These are phyloP conservation scores for Mesoligia furuncula DNA, from an alignment of 2,888 invertebrate genomes.

Conservation along the genomic window DNA sequence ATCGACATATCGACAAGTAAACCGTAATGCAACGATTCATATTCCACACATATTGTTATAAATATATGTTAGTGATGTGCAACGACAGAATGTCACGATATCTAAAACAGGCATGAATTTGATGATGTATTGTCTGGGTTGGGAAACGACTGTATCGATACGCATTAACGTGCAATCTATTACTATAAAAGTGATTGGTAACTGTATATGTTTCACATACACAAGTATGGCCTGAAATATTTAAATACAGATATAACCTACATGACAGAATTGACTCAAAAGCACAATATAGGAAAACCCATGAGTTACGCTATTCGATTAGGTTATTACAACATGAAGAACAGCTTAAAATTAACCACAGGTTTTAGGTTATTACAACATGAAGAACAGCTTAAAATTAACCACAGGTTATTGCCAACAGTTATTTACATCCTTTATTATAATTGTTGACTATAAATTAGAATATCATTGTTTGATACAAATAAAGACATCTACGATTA, in stretches of 20 bases:
- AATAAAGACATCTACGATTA: slow-evolving; percentile 40
- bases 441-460: slow-evolving; percentile 29
- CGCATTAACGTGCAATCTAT: slow-evolving; percentile 49
- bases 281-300: slow-evolving; percentile 51
- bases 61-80: slow-evolving; percentile 30
- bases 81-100: slow-evolving; percentile 12
- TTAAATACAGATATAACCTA: slow-evolving; percentile 46
- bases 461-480: slow-evolving; percentile 31
- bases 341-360: slow-evolving; percentile 40
- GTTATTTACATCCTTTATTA: slow-evolving; percentile 30
- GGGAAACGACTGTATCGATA: slow-evolving; percentile 33
- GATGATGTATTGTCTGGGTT: slow-evolving; percentile 22
- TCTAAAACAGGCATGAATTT: slow-evolving; percentile 13
- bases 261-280: slow-evolving; percentile 58
- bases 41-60: slow-evolving; percentile 20
- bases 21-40: slow-evolving; percentile 1
- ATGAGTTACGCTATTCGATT: slow-evolving; percentile 38
- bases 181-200: slow-evolving; percentile 53
- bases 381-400: slow-evolving; percentile 35
- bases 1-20: slow-evolving; percentile 17
- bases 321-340: slow-evolving; percentile 40
- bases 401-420: slow-evolving; percentile 52
- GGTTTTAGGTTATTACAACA: slow-evolving; percentile 38
- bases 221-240: slow-evolving; percentile 49
- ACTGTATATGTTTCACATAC: slow-evolving; percentile 47